Conservation (phyloP, 1,140 invertebrate genomes). For the Drosophila oshimai region DNA sequence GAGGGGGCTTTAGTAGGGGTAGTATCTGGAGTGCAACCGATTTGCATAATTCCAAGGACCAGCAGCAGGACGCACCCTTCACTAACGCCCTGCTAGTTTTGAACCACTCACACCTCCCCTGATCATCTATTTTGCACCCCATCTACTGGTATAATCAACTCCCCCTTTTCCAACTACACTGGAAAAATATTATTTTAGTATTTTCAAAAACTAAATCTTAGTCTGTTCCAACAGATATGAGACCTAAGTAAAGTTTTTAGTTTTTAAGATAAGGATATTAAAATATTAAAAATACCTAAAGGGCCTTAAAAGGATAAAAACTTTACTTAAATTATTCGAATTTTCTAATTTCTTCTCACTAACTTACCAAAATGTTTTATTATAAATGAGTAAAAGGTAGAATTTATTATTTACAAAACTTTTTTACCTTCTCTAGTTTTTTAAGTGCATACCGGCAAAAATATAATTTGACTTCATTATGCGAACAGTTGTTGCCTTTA, state of each 20-base stretch:
- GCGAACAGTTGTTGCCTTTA: slow-evolving; percentile 82
- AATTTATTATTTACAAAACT: background rate
- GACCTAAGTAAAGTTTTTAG: no score
- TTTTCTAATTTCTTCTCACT: no score
- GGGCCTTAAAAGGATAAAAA: no score
- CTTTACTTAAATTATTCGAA: no score
- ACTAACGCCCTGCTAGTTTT: slow-evolving; percentile 66
- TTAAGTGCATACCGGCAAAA: slow-evolving; percentile 2
- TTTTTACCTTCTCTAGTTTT: background rate
- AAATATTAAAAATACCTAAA: no score
- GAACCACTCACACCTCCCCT: slow-evolving; percentile 10
- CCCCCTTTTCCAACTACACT: background rate
- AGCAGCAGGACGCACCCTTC: slow-evolving; percentile 41
- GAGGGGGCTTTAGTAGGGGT: background rate
- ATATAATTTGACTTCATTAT: slow-evolving; percentile 81
- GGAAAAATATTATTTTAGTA: background rate
- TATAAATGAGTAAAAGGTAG: no score
- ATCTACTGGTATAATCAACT: background rate
- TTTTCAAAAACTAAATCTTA: no score
- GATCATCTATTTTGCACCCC: slow-evolving; percentile 7
- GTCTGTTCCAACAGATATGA: no score
- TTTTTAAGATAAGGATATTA: no score
- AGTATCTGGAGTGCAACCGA: slow-evolving; percentile 27
- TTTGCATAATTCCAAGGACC: slow-evolving; percentile 72
- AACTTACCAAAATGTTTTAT: no score